A percentile compares a stretch with the other conserved stretches of the same genome.
These are phyloP conservation scores for Tuta absoluta DNA, from an alignment of 2,888 invertebrate species.

Conservation along the genomic window DNA sequence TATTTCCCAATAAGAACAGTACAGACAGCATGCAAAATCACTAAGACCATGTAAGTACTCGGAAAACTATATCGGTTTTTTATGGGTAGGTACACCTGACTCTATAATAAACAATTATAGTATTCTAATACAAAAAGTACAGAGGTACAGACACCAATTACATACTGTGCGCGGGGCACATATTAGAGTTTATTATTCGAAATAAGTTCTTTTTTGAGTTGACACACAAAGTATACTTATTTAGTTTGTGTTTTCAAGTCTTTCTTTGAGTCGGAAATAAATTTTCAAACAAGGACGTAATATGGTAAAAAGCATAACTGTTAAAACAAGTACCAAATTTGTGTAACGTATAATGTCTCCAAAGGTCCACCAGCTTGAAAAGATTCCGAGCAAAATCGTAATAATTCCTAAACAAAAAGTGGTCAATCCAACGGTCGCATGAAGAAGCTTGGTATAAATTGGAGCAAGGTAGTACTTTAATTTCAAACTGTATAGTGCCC, in stretches of 20 bases:
- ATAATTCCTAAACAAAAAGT: slow-evolving; percentile 69
- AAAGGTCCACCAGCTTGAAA: slow-evolving; percentile 69
- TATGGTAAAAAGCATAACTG: slow-evolving; percentile 65
- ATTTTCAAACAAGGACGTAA: slow-evolving; percentile 71
- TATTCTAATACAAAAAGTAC: too few species aligned
- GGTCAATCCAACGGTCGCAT: slow-evolving; percentile 65
- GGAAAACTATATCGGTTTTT: too few species aligned
- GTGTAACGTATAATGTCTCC: slow-evolving; percentile 64
- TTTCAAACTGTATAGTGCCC: slow-evolving; percentile 70
- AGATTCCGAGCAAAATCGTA: slow-evolving; percentile 65
- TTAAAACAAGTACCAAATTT: slow-evolving; percentile 57
- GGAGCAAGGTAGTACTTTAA: slow-evolving; percentile 72
- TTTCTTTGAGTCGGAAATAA: slow-evolving; percentile 72
- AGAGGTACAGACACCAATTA: too few species aligned
- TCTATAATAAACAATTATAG: too few species aligned
- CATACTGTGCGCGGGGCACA: too few species aligned
- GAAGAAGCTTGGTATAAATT: slow-evolving; percentile 71
- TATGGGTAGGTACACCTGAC: too few species aligned
- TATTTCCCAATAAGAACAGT: too few species aligned
- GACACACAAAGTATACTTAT: slow-evolving; percentile 31
- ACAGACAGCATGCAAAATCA: too few species aligned
- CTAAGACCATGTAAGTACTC: too few species aligned
- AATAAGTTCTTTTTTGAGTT: too few species aligned
- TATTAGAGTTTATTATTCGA: too few species aligned
- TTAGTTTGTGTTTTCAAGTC: slow-evolving; percentile 65